Evolutionary conservation across 2,113 vertebrate species (phyloP).

Genomic region (Albula glossodonta): DNA sequence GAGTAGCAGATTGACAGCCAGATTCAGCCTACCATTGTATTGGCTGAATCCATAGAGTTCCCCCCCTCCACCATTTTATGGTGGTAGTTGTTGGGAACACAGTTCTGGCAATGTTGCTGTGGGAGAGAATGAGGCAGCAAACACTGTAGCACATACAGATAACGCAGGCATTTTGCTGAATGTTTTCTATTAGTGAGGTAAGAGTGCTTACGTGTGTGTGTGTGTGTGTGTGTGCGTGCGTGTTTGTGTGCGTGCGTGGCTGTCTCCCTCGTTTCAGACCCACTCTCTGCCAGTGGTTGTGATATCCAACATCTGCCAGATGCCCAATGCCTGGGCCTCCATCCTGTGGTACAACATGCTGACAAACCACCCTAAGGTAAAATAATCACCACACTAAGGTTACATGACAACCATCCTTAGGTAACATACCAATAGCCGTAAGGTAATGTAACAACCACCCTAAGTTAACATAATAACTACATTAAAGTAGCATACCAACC

Average conservation of each 20-base stretch:
- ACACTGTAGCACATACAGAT: not conserved
- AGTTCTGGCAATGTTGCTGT: no score
- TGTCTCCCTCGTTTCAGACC: constrained; percentile 68
- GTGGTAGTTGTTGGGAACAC: not conserved
- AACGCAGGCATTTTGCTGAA: not conserved
- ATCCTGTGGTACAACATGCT: constrained; percentile 99
- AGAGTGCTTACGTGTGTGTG: not conserved
- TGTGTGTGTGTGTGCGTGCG: not conserved
- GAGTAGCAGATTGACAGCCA: no score
- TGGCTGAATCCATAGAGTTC: not conserved
- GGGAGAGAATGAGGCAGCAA: no score
- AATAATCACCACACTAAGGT: no score
- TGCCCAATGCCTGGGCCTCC: constrained; percentile 98
- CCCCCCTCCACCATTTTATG: not conserved
- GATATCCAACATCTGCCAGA: constrained; percentile 99
- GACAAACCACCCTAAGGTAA: constrained; percentile 96
- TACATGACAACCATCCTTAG: no score
- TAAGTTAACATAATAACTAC: no score
- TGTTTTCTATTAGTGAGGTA: not conserved
- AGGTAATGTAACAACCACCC: no score
- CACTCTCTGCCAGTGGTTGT: constrained; percentile 97
- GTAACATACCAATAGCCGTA: no score
- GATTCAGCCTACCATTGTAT: not conserved
- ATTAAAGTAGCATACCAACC: no score
- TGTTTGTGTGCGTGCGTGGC: not conserved